Evolutionary conservation across 2,888 invertebrate genomes (phyloP).

Genomic region (Kryphioiulus occultus): DNA sequence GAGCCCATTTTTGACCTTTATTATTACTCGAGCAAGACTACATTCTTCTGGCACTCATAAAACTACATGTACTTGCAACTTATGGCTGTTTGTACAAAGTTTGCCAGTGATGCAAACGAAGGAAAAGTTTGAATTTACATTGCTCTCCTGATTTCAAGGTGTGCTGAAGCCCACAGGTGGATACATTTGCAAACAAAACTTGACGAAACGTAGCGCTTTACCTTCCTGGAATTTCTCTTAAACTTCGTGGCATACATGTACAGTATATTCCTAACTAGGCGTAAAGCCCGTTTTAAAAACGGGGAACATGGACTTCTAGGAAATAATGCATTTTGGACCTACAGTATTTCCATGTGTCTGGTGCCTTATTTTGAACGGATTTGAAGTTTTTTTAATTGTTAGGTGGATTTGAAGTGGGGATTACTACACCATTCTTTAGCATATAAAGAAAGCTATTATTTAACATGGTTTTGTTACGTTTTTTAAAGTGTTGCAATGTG

Average conservation of each 20-base stretch:
- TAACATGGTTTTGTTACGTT: no score
- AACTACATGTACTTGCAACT: background rate
- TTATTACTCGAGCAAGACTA: background rate
- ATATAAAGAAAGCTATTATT: no score
- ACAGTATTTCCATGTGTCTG: no score
- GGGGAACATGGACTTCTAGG: no score
- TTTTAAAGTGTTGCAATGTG: no score
- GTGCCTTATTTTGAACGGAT: no score
- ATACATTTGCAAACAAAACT: background rate
- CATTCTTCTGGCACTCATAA: constrained; percentile 24
- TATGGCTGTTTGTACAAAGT: constrained; percentile 6
- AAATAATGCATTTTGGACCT: no score
- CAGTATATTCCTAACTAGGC: no score
- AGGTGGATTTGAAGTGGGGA: no score
- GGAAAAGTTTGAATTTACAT: background rate
- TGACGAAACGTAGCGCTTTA: background rate
- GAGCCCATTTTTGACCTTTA: constrained; percentile 16
- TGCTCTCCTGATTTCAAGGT: background rate
- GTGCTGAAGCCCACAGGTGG: background rate
- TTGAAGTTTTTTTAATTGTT: no score
- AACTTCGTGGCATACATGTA: background rate
- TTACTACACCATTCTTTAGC: no score
- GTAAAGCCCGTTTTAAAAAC: no score
- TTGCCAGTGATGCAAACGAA: background rate
- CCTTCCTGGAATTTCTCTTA: constrained; percentile 6